Evolutionary conservation across 2,888 invertebrate species (phyloP).

Genomic region (Eledona agricola): DNA sequence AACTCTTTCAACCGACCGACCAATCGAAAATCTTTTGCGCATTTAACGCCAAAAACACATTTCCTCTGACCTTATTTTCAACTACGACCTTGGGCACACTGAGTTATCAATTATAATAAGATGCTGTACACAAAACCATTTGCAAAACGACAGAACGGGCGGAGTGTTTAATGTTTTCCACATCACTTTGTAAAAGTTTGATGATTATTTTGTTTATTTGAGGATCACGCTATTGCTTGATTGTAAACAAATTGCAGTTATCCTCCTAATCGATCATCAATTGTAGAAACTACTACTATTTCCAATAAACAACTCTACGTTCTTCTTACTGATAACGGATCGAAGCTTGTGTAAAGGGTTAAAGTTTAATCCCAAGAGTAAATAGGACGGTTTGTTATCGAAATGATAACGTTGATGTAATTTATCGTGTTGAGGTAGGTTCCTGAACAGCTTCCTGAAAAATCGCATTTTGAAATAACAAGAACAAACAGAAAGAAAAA

Average conservation of each 20-base stretch:
- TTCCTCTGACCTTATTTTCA: slow-evolving; percentile 34
- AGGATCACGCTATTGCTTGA: too few species aligned
- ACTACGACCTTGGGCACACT: slow-evolving; percentile 31
- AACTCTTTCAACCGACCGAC: background rate
- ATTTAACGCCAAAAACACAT: slow-evolving; percentile 13
- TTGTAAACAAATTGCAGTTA: too few species aligned
- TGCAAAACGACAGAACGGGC: too few species aligned
- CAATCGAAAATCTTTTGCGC: slow-evolving; percentile 26
- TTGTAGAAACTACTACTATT: too few species aligned
- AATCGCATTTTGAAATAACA: too few species aligned
- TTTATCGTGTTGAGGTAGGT: background rate
- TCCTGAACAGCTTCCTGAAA: background rate
- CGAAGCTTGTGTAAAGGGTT: too few species aligned
- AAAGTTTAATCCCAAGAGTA: too few species aligned
- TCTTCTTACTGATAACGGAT: too few species aligned
- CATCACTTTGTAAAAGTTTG: background rate
- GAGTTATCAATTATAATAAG: slow-evolving; percentile 25
- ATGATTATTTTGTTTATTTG: slow-evolving; percentile 2
- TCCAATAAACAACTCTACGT: too few species aligned
- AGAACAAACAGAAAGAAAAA: too few species aligned
- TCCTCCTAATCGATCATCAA: too few species aligned
- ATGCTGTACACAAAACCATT: slow-evolving; percentile 18
- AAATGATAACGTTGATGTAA: background rate
- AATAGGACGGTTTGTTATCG: background rate
- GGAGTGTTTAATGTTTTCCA: too few species aligned